phyloP scores from a whole-genome alignment of 1,140 invertebrate genomes.

The Melanaphis sacchari region DNA sequence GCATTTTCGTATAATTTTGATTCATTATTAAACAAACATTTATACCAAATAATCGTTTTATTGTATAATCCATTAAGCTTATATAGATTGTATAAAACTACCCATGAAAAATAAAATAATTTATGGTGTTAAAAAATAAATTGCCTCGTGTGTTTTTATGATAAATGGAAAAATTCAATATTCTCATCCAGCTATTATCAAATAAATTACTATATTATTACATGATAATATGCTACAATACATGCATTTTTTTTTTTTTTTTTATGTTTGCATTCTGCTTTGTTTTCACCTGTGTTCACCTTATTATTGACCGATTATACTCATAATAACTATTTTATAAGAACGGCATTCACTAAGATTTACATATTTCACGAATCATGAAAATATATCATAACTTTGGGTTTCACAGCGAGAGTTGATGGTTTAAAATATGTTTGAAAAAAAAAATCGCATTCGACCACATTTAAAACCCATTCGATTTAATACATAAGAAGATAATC shows the following conservation, averaged over 20 bases:
- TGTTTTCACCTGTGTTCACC: neutral
- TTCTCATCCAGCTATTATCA: neutral
- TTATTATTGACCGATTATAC: neutral
- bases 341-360: neutral
- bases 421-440: neutral
- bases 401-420: neutral
- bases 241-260: neutral
- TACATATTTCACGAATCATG: neutral
- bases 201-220: neutral
- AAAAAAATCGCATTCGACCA: neutral
- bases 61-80: neutral
- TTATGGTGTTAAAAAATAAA: neutral
- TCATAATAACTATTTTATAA: neutral
- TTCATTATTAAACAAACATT: neutral
- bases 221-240: no score
- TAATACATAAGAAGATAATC: neutral
- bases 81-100: neutral
- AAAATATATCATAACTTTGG: neutral
- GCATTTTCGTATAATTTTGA: neutral
- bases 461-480: neutral
- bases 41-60: neutral
- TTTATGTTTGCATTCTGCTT: neutral
- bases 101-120: neutral
- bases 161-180: neutral
- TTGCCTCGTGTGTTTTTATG: neutral